Conservation (phyloP, 2,888 invertebrate genomes). For the Dyspetes luteomarginatus region DNA sequence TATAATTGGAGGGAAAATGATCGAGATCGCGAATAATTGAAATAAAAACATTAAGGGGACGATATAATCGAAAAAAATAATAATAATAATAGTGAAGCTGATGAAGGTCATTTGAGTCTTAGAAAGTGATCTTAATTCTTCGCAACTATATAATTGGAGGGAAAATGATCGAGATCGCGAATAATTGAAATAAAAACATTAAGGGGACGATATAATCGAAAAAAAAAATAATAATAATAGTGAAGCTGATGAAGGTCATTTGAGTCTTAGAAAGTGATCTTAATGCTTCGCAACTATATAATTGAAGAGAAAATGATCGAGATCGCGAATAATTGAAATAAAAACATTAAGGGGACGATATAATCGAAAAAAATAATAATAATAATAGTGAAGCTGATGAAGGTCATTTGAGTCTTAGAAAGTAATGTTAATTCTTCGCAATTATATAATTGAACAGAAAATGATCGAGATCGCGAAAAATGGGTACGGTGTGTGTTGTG, state of each 20-base stretch:
- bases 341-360: too few relatives aligned
- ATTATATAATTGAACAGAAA: neutral
- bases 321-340: too few relatives aligned
- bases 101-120: too few relatives aligned
- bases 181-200: too few relatives aligned
- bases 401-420: neutral
- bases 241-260: too few relatives aligned
- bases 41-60: neutral
- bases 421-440: neutral
- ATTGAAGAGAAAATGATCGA: neutral
- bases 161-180: neutral
- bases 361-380: neutral
- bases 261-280: neutral
- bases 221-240: neutral
- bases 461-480: neutral
- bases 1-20: too few relatives aligned
- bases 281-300: neutral
- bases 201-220: too few relatives aligned
- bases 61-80: neutral
- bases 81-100: too few relatives aligned
- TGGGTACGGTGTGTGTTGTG: constrained; percentile 7
- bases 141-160: too few relatives aligned
- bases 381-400: too few relatives aligned
- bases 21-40: neutral
- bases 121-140: too few relatives aligned